Conservation (phyloP, 2,888 invertebrate species). For the Amiota communis region DNA sequence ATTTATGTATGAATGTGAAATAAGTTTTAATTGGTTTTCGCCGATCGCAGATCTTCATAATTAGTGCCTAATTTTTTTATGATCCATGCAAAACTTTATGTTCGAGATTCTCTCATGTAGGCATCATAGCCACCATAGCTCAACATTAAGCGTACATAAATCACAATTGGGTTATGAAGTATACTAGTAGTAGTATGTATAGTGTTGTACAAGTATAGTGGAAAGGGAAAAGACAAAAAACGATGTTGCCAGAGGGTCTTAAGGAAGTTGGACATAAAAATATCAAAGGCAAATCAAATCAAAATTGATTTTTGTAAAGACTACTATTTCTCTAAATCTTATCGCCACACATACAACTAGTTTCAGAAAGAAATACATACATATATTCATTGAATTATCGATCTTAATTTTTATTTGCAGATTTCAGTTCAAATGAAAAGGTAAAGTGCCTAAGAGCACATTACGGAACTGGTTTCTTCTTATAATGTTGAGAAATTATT, state of each 20-base stretch:
- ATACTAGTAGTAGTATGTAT: neutral
- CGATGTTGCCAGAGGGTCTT: too few species aligned
- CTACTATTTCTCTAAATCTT: too few species aligned
- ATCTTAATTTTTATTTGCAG: too few species aligned
- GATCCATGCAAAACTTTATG: constrained; percentile 20
- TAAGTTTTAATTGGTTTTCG: constrained; percentile 63
- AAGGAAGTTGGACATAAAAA: too few species aligned
- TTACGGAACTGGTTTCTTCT: constrained; percentile 40
- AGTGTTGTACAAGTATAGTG: too few species aligned
- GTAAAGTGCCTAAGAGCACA: neutral
- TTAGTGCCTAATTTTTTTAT: constrained; percentile 64
- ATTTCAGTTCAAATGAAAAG: too few species aligned
- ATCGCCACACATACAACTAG: too few species aligned
- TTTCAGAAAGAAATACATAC: too few species aligned
- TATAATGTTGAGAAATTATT: constrained; percentile 21
- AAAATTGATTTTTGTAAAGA: too few species aligned
- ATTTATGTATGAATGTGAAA: constrained; percentile 56
- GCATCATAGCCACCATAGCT: neutral
- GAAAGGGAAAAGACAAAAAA: too few species aligned
- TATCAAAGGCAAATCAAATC: too few species aligned
- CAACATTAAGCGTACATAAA: constrained; percentile 50
- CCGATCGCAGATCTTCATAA: constrained; percentile 57
- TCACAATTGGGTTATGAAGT: constrained; percentile 43
- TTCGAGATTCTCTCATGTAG: neutral
- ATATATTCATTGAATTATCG: too few species aligned